Conservation (phyloP, 2,888 invertebrate species). For the Cryptocephalus moraei region DNA sequence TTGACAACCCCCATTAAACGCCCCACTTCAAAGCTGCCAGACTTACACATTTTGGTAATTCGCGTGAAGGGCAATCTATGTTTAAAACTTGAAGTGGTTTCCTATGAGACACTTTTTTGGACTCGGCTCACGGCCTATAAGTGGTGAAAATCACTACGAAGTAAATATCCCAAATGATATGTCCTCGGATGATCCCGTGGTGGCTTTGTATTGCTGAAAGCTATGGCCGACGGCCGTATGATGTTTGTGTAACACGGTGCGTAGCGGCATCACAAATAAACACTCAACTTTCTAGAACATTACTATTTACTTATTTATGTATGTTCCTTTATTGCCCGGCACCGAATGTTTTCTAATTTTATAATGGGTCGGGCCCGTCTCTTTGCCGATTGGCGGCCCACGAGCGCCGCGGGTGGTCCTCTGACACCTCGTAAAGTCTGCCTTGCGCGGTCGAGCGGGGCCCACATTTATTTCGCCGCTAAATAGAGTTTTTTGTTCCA, state of each 20-base stretch:
- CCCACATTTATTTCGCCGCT: conserved; percentile 11
- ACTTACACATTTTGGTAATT: no score
- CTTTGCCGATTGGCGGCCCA: conserved; percentile 20
- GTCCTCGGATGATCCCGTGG: no score
- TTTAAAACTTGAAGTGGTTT: no score
- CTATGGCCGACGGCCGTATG: not conserved
- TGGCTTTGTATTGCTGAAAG: no score
- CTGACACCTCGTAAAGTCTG: conserved; percentile 24
- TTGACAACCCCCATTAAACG: no score
- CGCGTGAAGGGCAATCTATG: no score
- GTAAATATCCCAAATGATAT: no score
- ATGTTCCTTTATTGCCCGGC: conserved; percentile 32
- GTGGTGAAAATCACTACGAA: no score
- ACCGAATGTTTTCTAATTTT: conserved; percentile 33
- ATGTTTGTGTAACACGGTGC: conserved; percentile 29
- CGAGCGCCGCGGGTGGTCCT: conserved; percentile 16
- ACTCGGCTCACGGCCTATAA: no score
- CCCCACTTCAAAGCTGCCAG: no score
- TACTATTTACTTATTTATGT: conserved; percentile 37
- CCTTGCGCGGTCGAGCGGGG: conserved; percentile 8
- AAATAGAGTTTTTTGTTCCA: conserved; percentile 1
- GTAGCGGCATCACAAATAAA: conserved; percentile 35
- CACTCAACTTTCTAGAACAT: conserved; percentile 38
- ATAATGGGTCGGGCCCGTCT: conserved; percentile 19
- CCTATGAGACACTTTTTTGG: no score